Evolutionary conservation across 1,140 invertebrate species (phyloP), one percentile per base, ranked within the genome.

Genomic region (Drosophila jambulina): DNA sequence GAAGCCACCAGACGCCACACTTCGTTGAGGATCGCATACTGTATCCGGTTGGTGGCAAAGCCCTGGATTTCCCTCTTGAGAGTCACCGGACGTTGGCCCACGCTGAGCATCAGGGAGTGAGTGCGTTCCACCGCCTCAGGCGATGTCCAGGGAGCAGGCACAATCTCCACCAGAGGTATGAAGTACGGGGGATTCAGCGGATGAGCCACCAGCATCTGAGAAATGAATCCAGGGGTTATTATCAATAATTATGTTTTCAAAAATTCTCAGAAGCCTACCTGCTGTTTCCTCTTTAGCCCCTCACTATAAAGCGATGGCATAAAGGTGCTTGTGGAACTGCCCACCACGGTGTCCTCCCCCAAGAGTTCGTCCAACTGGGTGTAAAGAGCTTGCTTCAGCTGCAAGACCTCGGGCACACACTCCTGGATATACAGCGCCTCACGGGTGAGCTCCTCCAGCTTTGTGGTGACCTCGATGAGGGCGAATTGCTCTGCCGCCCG

Each of bases 171-270:
- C 17, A 99, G 93, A 1, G 98, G 98, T 27, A 99, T 96, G 91
- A 98, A 99, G 88, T 99, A 99, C 0, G 98, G 98, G 25, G 98
- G 98, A 93, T 99, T 99, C 0, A 99, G 97, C 8, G 98, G 98
- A 93, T 99, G 98, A 6, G 97, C 97, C 27, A 93, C 93, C 1
- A 93, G 77, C 51, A 93, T 92, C 93, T 93, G 58, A 40, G 6
- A 53, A 29, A 4, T 17, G 19, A 25, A 29, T 40, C 2, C 4
- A 9, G 45, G 13, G n/a, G 12, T 25, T 29, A 8, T 21, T 36
- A 21, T 17, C 3, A 25, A 42, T 42, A 7, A 10, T 23, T 38
- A n/a, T 3, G 3, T 0, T 6, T 25, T 38, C 15, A 15, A 6
- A 15, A 23, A 34, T 13, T 9, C 10, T 2, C 23, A 7, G 3